Base-by-base conservation (phyloP, 2,797 vertebrate species). In the Graptemys geographica region DNA sequence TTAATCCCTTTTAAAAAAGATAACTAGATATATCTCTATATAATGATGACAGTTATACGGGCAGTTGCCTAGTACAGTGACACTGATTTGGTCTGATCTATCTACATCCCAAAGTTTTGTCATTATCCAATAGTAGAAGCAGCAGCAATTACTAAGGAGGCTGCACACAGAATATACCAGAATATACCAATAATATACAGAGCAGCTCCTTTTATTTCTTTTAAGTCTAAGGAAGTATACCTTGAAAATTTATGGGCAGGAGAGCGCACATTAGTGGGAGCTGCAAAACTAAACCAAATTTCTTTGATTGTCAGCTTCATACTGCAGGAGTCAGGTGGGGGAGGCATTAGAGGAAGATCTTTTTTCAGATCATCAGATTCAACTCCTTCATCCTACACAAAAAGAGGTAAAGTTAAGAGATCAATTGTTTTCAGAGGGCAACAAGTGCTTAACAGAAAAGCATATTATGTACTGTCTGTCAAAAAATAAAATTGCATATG, bases 281-380 rank as follows among this genome's bases (percentile, higher is more conserved):
- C 99, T n/a, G 99, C 99, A 92, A 99, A 99, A 97, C 99, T 99
- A 97, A 99, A 99, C 99, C 99, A 99, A 96, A 99, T 99, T 98
- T 99, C 99, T 95, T 99, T 99, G 96, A 99, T 99, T 76, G 98
- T 99, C 91, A 99, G 95, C 96, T 99, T 99, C 99, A 99, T 99
- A 97, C 99, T 99, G 98, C 99, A 99, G 90, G 99, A 99, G 97
- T 99, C 99, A 21, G 99, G 99, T 2, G 99, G 99, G 4, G 99
- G 99, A 16, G 99, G 99, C 98, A 99, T 99, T 91, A 99, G 98
- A 19, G 99, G 99, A 41, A 99, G 98, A 94, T 99, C 99, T 97
- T 99, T 99, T 97, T 99, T 99, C 76, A 99, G 97, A 96, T 99
- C 99, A 93, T 99, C 99, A 25, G 99, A 99, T 97, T 99, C 99